Base-by-base conservation (phyloP, 2,888 invertebrate genomes). In the Chrysolina americana region DNA sequence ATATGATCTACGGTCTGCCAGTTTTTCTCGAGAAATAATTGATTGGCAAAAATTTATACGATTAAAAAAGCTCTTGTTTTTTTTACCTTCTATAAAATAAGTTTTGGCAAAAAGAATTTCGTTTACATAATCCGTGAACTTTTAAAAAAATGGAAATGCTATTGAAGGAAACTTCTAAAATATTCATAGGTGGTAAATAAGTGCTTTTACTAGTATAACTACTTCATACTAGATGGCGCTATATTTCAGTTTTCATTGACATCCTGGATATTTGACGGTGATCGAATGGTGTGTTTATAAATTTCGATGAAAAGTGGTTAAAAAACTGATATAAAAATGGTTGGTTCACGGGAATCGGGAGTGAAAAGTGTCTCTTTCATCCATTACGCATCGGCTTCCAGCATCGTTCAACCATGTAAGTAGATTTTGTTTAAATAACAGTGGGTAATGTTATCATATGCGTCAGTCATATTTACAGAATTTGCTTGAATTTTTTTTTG, bases 351-450 rank as follows among this genome's bases (percentile, higher is more conserved):
- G 62, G 82, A 85, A 81, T 83, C 83, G 82, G 84, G 80, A 68
- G 81, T 83, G 81, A 81, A 83, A 80, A 82, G 82, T 81, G 82
- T 83, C 23, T 75, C 82, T 80, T 81, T 82, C 69, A 78, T 84
- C 47, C 83, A 84, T 76, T 77, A 83, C 72, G 80, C 82, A 69
- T 80, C 82, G n/a, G 84, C 84, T 17, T 81, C 83, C 50, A 85
- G 84, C 80, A 85, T 84, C 81, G 80, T 85, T 72, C 86, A 86
- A 83, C 81, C 82, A 82, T 79, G 86, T 86, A 84, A 85, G 86
- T 84, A 21, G 36, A 76, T 70, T 73, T 74, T 71, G n/a, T 62
- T 28, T 19, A 53, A 59, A 71, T 68, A 73, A 77, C 15, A 62
- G 10, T 71, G 75, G 71, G 70, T 71, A 75, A 70, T 76, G 76